phyloP scores from a whole-genome alignment of 2,113 vertebrate genomes.

The Pluvianellus socialis region DNA sequence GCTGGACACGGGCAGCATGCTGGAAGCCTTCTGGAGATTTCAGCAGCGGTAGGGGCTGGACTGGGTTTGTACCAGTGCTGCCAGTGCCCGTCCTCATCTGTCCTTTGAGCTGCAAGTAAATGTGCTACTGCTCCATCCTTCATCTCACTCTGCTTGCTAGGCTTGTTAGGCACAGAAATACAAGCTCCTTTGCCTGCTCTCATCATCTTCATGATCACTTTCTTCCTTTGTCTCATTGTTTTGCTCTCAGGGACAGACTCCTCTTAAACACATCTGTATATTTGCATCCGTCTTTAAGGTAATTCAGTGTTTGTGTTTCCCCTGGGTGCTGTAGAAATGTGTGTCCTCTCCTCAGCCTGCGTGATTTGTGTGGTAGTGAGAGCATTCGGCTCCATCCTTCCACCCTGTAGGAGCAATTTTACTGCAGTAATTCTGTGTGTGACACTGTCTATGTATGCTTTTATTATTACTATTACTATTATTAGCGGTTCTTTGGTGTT shows the following conservation, averaged over 20 bases:
- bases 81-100: not conserved
- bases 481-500: not conserved
- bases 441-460: not conserved
- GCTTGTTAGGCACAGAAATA: not conserved
- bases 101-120: not conserved
- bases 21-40: too few species aligned
- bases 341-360: not conserved
- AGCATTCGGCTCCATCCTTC: not conserved
- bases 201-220: not conserved
- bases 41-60: not conserved
- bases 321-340: not conserved
- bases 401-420: not conserved
- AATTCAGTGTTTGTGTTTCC: constrained; percentile 41
- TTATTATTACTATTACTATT: not conserved
- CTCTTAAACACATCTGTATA: constrained; percentile 64
- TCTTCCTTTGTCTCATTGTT: constrained; percentile 58
- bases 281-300: constrained; percentile 75
- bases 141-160: not conserved
- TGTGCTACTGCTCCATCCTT: not conserved
- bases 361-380: not conserved
- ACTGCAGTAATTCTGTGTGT: not conserved
- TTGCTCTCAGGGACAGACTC: constrained; percentile 67
- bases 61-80: not conserved
- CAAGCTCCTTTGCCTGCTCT: not conserved
- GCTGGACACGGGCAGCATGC: not conserved